Percentiles rank a stretch among this genome's conserved stretches.
Evolutionary conservation across 2,113 vertebrate species (phyloP).

Genomic region (Hiodon alosoides): DNA sequence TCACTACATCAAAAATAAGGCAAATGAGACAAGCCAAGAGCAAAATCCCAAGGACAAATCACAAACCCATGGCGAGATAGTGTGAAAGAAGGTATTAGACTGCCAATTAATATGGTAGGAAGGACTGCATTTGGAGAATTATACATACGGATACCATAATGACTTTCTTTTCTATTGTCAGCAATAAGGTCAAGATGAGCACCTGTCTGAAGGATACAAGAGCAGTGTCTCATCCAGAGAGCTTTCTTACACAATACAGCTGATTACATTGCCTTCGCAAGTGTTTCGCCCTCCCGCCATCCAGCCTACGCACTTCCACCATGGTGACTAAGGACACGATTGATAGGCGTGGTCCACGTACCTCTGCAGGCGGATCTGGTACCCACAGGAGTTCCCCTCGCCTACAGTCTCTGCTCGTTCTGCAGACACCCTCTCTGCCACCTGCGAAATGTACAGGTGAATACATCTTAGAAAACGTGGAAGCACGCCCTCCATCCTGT

Average conservation of each 20-base stretch:
- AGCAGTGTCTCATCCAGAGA: too few relatives aligned
- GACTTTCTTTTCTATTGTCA: too few relatives aligned
- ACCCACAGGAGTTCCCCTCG: slow-evolving; percentile 83
- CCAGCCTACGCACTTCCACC: not conserved
- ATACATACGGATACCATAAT: too few relatives aligned
- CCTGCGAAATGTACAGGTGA: slow-evolving; percentile 54
- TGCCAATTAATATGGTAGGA: too few relatives aligned
- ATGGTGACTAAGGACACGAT: not conserved
- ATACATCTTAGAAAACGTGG: not conserved
- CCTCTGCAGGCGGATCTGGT: slow-evolving; percentile 96
- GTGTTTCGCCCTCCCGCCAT: not conserved
- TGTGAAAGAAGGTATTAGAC: too few relatives aligned
- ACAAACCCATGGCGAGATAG: too few relatives aligned
- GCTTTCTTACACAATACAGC: not conserved
- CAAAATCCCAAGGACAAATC: too few relatives aligned
- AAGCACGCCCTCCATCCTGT: not conserved
- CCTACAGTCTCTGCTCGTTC: slow-evolving; percentile 87
- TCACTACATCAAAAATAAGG: too few relatives aligned
- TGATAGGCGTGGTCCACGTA: slow-evolving; percentile 40
- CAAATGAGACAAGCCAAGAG: too few relatives aligned
- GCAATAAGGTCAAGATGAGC: too few relatives aligned
- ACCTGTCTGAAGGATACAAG: too few relatives aligned
- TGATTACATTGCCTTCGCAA: not conserved
- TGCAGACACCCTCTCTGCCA: slow-evolving; percentile 88
- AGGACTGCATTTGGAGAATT: too few relatives aligned